phyloP scores from a whole-genome alignment of 2,797 vertebrate species.

The Austrolebias charrua region DNA sequence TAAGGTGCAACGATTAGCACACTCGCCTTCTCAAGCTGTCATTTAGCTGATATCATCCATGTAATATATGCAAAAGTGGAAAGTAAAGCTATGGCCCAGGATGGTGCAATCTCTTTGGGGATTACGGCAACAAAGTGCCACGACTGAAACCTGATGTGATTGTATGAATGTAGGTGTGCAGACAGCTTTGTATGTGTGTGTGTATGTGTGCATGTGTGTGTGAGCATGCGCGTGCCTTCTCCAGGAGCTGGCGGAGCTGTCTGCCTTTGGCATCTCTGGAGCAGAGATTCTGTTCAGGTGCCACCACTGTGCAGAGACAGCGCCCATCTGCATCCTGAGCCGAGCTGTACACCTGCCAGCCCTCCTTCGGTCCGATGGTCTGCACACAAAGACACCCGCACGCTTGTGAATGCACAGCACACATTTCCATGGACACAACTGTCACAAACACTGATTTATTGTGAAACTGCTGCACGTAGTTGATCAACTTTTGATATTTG shows the following conservation, averaged over 20 bases:
- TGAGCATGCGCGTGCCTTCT: constrained; percentile 81
- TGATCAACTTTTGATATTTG: constrained; percentile 27
- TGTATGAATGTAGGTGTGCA: constrained; percentile 39
- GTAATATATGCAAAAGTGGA: constrained; percentile 49
- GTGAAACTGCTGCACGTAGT: constrained; percentile 13
- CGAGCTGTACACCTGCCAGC: constrained; percentile 98
- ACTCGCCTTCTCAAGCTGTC: constrained; percentile 31
- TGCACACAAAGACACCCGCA: constrained; percentile 61
- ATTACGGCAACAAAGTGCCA: constrained; percentile 51
- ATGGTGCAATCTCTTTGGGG: constrained; percentile 51
- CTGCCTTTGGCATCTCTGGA: constrained; percentile 96
- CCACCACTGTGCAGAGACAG: constrained; percentile 97
- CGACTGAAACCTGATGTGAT: constrained; percentile 42
- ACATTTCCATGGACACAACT: too few species aligned
- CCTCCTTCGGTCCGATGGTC: constrained; percentile 95
- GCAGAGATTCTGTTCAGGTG: constrained; percentile 95
- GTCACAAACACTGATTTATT: constrained; percentile 22
- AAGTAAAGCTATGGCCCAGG: constrained; percentile 50
- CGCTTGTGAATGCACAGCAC: constrained; percentile 17
- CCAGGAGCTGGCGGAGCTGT: constrained; percentile 93
- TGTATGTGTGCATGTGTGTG: not conserved
- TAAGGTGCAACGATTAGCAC: constrained; percentile 19
- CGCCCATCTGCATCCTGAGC: constrained; percentile 96
- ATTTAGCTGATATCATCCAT: constrained; percentile 50
- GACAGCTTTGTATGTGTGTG: constrained; percentile 16